phyloP scores from a whole-genome alignment of 2,113 vertebrate species.

The Hemicordylus capensis region DNA sequence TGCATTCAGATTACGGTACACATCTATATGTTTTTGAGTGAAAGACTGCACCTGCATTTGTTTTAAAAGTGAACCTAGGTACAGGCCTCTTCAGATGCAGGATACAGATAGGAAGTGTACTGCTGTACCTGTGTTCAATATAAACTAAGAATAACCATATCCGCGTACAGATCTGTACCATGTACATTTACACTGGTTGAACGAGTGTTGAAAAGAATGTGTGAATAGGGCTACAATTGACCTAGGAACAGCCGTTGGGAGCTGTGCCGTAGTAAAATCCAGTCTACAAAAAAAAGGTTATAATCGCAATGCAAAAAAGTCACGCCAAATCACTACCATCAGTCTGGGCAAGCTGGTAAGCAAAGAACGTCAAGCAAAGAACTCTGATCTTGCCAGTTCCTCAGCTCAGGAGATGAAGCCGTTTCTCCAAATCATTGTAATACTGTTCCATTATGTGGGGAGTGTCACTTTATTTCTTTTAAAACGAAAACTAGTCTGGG shows the following conservation, averaged over 20 bases:
- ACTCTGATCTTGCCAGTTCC: neutral
- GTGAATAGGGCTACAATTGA: no score
- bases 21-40: no score
- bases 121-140: no score
- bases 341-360: neutral
- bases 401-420: neutral
- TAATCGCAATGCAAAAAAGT: neutral
- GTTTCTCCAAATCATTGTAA: neutral
- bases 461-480: slow-evolving; percentile 26
- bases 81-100: no score
- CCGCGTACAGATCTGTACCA: no score
- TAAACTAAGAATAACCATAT: no score
- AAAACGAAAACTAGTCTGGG: slow-evolving; percentile 28
- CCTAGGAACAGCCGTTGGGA: neutral
- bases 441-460: slow-evolving; percentile 23
- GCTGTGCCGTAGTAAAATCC: neutral
- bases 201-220: no score
- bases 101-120: no score
- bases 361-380: neutral
- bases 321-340: neutral
- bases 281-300: neutral
- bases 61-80: no score
- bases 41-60: no score
- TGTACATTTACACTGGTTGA: no score
- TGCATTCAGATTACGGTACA: no score